Evolutionary conservation across 2,888 invertebrate genomes (phyloP), one percentile per base, ranked within the genome.

Genomic region (Isoperla grammatica): DNA sequence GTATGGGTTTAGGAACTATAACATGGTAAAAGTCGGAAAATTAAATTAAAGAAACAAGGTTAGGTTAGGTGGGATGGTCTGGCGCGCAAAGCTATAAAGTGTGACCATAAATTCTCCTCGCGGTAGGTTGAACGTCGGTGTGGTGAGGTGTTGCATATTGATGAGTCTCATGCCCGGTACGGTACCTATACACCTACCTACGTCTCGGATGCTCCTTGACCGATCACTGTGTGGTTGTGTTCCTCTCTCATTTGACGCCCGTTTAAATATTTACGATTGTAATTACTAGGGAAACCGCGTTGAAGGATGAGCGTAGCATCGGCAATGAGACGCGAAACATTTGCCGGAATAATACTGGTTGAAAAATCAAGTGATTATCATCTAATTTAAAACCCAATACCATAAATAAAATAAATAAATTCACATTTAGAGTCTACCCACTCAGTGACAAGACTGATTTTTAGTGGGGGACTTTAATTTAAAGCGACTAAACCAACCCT

Each of bases 81-180:
- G 8, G 29, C 4, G 29, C 29, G 29, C 29, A 29, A 23, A 50
- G 50, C 50, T 50, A 50, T 50, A 50, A 50, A 50, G 35, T 50
- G 50, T 50, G 50, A 50, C 35, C 50, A 50, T 50, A 50, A 50
- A 50, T 50, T 50, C 35, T 20, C 23, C 50, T 50, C 23, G 50
- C 22, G 50, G 29, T 50, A 22, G 50, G 50, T 50, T 50, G 23
- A 50, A 50, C 29, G 29, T 4, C 29, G 29, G 29, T 29, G 29
- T 29, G 29, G 29, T 29, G 29, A 50, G 50, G 50, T 50, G 50
- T 20, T 50, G 50, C 23, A 50, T 50, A 50, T 50, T 50, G 50
- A 50, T 50, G 35, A 50, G 50, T 4, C 15, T 22, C 23, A 22
- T 23, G 50, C 29, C 20, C 50, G 20, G 50, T 48, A 22, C 23